Percentiles rank a stretch among this genome's conserved stretches.
Conservation (phyloP, 2,888 invertebrate species). For the Ormyrus labotus region DNA sequence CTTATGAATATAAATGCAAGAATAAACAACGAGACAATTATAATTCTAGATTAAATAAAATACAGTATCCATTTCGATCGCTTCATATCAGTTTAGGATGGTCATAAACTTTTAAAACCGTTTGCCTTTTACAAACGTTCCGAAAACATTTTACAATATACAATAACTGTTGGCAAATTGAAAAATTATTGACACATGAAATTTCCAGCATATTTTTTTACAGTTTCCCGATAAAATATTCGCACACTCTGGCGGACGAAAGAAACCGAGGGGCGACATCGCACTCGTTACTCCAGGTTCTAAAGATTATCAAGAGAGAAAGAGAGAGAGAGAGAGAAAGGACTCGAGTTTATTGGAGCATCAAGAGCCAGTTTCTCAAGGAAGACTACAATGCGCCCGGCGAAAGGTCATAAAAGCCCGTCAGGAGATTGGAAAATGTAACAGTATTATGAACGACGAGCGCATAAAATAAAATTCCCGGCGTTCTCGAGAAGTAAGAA, state of each 20-base stretch:
- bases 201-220: conserved; percentile 10
- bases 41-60: background rate
- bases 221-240: conserved; percentile 37
- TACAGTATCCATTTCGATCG: background rate
- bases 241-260: conserved; percentile 16
- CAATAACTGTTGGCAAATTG: conserved; percentile 28
- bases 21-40: too few species aligned
- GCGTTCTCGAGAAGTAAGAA: conserved; percentile 13
- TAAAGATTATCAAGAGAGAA: conserved; percentile 38
- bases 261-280: conserved; percentile 1
- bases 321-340: too few species aligned
- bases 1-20: too few species aligned
- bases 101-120: background rate
- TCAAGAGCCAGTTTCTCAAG: conserved; percentile 29
- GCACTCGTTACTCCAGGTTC: conserved; percentile 30
- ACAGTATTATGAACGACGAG: conserved; percentile 31
- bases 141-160: background rate
- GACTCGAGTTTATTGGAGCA: conserved; percentile 43
- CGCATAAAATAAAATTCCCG: conserved; percentile 41
- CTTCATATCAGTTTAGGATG: too few species aligned
- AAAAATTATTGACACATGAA: conserved; percentile 25
- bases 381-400: conserved; percentile 13
- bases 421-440: conserved; percentile 41
- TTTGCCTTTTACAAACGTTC: background rate
- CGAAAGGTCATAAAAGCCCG: conserved; percentile 35